Percentiles rank a stretch among this genome's conserved stretches.
These are phyloP conservation scores for Pseudoips prasinana DNA, from an alignment of 2,888 invertebrate genomes.

Conservation along the genomic window DNA sequence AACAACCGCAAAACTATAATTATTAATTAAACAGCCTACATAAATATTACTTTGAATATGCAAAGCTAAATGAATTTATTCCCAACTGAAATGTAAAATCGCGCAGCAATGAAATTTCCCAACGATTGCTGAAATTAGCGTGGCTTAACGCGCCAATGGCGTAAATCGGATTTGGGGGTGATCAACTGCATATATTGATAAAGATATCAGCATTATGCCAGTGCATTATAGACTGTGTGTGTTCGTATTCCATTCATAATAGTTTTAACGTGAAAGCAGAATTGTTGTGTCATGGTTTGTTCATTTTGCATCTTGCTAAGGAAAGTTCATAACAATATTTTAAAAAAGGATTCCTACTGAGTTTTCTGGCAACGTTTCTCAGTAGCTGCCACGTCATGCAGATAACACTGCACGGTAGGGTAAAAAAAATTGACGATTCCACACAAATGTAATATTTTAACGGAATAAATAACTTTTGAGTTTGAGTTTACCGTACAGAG, in stretches of 20 bases:
- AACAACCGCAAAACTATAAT: conserved; percentile 11
- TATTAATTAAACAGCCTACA: no score
- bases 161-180: conserved; percentile 37
- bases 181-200: conserved; percentile 31
- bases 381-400: no score
- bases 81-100: conserved; percentile 30
- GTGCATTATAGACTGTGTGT: conserved; percentile 14
- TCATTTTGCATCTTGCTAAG: no score
- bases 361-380: no score
- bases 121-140: conserved; percentile 39
- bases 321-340: no score
- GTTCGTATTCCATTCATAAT: conserved; percentile 8
- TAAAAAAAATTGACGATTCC: no score
- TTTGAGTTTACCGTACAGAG: no score
- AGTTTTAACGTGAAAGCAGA: conserved; percentile 7
- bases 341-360: no score
- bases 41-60: conserved; percentile 21
- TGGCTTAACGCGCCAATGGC: conserved; percentile 42
- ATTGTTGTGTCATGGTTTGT: no score
- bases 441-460: no score
- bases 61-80: conserved; percentile 31
- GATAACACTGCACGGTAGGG: no score
- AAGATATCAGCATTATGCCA: conserved; percentile 20
- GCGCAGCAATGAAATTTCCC: conserved; percentile 23
- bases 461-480: no score